These are phyloP conservation scores for Pogonomyrmex californicus DNA, from an alignment of 1,140 invertebrate species.

Conservation along the genomic window DNA sequence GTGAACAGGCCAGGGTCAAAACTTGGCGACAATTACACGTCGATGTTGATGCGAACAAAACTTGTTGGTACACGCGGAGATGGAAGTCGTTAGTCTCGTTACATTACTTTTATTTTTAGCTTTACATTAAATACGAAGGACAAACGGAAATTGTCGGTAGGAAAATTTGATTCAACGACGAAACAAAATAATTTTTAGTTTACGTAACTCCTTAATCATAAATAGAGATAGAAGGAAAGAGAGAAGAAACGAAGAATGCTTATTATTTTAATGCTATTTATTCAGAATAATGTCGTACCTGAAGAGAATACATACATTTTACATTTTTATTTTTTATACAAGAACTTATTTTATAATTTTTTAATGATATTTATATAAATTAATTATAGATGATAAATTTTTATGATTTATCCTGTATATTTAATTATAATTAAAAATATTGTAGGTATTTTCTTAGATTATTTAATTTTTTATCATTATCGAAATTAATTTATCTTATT, in stretches of 20 bases:
- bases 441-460: background rate
- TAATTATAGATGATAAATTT: background rate
- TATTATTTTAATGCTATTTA: background rate
- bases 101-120: background rate
- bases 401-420: background rate
- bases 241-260: background rate
- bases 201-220: conserved; percentile 5
- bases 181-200: background rate
- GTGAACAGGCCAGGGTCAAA: conserved; percentile 77
- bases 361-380: too few relatives aligned
- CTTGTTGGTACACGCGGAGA: conserved; percentile 77
- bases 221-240: background rate
- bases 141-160: background rate
- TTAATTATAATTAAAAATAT: background rate
- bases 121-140: background rate
- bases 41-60: conserved; percentile 78
- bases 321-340: background rate
- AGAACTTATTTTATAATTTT: background rate
- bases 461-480: background rate
- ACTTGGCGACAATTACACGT: conserved; percentile 84
- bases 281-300: background rate
- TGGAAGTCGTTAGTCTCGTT: conserved; percentile 78
- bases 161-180: background rate
- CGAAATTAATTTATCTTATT: background rate
- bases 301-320: background rate